Evolutionary conservation across 1,140 invertebrate species (phyloP).

Genomic region (Penaeus vannamei): DNA sequence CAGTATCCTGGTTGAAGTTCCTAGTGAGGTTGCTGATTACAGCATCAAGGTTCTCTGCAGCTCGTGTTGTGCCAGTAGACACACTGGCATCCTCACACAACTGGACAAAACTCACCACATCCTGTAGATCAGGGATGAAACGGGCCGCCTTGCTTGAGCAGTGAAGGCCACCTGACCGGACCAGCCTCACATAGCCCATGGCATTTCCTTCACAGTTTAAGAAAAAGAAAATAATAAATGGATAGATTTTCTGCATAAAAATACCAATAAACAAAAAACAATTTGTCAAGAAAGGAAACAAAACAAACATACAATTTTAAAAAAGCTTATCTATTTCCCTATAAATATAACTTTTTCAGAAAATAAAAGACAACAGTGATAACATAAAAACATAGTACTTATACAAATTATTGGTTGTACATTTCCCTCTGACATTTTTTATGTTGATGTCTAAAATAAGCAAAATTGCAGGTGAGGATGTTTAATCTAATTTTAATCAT

Average conservation of each 20-base stretch:
- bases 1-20: conserved; percentile 93
- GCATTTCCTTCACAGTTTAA: conserved; percentile 82
- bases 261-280: conserved; percentile 1
- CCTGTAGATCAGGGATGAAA: conserved; percentile 89
- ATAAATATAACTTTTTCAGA: conserved; percentile 73
- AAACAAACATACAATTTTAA: conserved; percentile 70
- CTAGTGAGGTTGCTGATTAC: conserved; percentile 84
- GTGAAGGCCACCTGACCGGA: conserved; percentile 93
- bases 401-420: background rate
- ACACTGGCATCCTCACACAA: conserved; percentile 74
- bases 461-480: too few species aligned
- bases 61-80: conserved; percentile 73
- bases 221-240: conserved; percentile 22
- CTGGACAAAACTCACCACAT: conserved; percentile 78
- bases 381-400: too few species aligned
- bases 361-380: too few species aligned
- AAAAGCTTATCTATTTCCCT: too few species aligned
- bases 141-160: conserved; percentile 91
- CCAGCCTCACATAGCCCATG: conserved; percentile 95
- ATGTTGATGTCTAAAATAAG: too few species aligned
- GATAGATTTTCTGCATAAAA: conserved; percentile 78
- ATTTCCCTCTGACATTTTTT: background rate
- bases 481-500: too few species aligned
- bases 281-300: too few species aligned
- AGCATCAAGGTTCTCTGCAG: conserved; percentile 82